A percentile compares a stretch with the other conserved stretches of the same genome.
Evolutionary conservation across 1,140 invertebrate species (phyloP).

Genomic region (Cryptotermes secundus): DNA sequence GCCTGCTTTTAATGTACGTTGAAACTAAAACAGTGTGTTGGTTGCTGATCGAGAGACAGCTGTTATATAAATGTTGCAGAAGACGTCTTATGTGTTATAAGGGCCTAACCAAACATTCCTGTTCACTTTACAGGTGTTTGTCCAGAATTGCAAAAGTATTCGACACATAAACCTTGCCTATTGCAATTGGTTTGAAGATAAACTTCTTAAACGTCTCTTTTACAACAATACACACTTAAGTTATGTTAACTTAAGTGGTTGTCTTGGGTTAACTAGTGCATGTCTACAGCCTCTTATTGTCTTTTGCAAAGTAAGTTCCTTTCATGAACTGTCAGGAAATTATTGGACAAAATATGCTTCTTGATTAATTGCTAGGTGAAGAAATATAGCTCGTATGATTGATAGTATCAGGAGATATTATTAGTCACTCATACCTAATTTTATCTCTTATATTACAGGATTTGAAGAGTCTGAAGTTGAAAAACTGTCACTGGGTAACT

Average conservation of each 20-base stretch:
- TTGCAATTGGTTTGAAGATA: slow-evolving; percentile 51
- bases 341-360: too few relatives aligned
- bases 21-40: background rate
- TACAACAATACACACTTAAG: slow-evolving; percentile 50
- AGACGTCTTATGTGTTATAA: too few relatives aligned
- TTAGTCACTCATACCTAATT: background rate
- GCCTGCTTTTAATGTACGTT: slow-evolving; percentile 4
- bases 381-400: background rate
- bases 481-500: slow-evolving; percentile 56
- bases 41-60: too few relatives aligned
- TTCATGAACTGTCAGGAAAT: too few relatives aligned
- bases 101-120: too few relatives aligned
- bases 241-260: slow-evolving; percentile 55
- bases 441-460: slow-evolving; percentile 38
- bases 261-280: slow-evolving; percentile 53
- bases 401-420: too few relatives aligned
- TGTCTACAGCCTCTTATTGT: slow-evolving; percentile 58
- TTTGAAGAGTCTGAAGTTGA: slow-evolving; percentile 52
- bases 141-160: slow-evolving; percentile 49
- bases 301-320: slow-evolving; percentile 45
- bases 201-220: slow-evolving; percentile 53
- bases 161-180: slow-evolving; percentile 52
- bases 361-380: too few relatives aligned
- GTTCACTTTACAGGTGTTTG: slow-evolving; percentile 50
- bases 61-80: too few relatives aligned